Conservation (phyloP, 2,888 invertebrate species). For the Hyposoter dolosus region DNA sequence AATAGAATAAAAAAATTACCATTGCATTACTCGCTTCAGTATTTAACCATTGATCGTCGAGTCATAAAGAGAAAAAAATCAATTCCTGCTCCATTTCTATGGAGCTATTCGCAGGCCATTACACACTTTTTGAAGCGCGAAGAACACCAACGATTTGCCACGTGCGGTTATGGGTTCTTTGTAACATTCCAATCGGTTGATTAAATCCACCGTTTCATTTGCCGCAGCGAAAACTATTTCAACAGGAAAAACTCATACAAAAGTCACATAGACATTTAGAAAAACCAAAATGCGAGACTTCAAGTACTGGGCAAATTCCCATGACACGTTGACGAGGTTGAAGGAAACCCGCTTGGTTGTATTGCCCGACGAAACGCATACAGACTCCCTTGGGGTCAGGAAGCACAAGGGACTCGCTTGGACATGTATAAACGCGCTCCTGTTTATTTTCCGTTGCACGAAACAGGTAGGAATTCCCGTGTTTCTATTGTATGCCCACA, state of each 20-base stretch:
- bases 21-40: not conserved
- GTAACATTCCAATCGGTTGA: not conserved
- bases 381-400: conserved; percentile 21
- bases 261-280: not conserved
- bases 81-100: not conserved
- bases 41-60: not conserved
- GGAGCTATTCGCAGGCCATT: not conserved
- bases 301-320: conserved; percentile 52
- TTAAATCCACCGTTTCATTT: not conserved
- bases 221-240: conserved; percentile 6
- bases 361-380: conserved; percentile 10
- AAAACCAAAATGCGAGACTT: conserved; percentile 10
- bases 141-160: not conserved
- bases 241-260: not conserved
- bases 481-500: conserved; percentile 51
- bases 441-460: conserved; percentile 59
- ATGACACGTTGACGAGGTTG: conserved; percentile 50
- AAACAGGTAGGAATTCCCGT: conserved; percentile 42
- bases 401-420: conserved; percentile 29
- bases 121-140: not conserved
- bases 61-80: not conserved
- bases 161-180: not conserved
- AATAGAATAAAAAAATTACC: not conserved
- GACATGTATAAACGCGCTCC: conserved; percentile 45
- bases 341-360: conserved; percentile 19